These are phyloP conservation scores for Stenopsyche tienmushanensis DNA, from an alignment of 1,140 invertebrate genomes.

Conservation along the genomic window DNA sequence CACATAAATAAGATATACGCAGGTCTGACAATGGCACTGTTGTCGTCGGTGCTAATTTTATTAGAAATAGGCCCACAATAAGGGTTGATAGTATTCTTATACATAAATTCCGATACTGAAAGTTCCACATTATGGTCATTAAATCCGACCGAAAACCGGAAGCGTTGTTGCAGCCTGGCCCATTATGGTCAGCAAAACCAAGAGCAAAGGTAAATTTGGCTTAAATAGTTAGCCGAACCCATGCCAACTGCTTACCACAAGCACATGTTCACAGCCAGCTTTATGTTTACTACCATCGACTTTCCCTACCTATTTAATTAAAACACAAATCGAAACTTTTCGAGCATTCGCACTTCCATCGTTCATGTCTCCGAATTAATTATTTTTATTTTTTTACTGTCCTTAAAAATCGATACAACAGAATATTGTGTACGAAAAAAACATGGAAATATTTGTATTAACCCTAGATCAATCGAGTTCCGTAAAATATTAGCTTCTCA, in stretches of 20 bases:
- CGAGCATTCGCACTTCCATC: background rate
- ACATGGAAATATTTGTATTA: no score
- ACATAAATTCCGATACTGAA: background rate
- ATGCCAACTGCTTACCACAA: constrained; percentile 5
- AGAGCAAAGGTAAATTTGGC: constrained; percentile 15
- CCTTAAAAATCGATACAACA: background rate
- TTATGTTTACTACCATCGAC: background rate
- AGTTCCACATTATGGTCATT: background rate
- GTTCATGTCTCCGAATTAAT: background rate
- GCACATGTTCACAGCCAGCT: background rate
- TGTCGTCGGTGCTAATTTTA: constrained; percentile 1
- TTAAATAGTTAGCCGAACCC: constrained; percentile 10
- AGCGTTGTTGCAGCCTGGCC: background rate
- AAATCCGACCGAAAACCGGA: background rate
- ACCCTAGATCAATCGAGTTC: background rate
- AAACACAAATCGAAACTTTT: background rate
- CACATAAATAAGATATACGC: background rate
- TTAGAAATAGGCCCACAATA: background rate
- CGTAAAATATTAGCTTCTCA: background rate
- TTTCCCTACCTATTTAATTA: background rate
- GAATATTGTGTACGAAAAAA: no score
- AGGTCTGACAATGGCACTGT: background rate
- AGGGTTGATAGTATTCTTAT: background rate
- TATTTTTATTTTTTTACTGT: background rate
- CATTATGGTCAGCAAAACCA: constrained; percentile 8